Conservation (phyloP, 2,113 vertebrate genomes). For the Paracanthobrama guichenoti region DNA sequence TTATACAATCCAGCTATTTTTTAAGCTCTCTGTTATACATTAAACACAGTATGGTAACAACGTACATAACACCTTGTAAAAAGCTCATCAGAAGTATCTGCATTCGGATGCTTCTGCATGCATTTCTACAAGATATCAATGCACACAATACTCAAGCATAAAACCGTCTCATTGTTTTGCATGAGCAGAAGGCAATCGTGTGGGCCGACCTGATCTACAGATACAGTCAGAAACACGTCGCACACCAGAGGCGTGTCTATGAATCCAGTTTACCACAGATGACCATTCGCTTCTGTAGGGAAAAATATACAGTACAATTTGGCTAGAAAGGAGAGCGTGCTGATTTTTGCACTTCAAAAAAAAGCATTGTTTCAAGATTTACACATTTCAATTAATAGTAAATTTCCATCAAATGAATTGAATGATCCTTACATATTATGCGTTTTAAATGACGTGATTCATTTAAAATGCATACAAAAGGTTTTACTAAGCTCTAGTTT, state of each 20-base stretch:
- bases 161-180: neutral
- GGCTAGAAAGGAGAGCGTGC: neutral
- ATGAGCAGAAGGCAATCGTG: neutral
- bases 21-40: slow-evolving; percentile 2
- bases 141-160: neutral
- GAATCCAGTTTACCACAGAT: neutral
- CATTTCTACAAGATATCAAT: neutral
- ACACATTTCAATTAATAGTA: too few relatives aligned
- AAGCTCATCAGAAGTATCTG: neutral
- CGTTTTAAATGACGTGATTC: too few relatives aligned
- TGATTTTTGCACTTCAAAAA: neutral
- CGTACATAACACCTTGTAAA: neutral
- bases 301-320: neutral
- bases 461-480: too few relatives aligned
- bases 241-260: neutral
- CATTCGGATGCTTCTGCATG: neutral
- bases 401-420: too few relatives aligned
- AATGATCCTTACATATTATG: too few relatives aligned
- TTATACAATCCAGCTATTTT: neutral
- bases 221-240: neutral
- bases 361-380: too few relatives aligned
- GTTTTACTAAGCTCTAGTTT: too few relatives aligned
- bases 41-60: slow-evolving; percentile 1
- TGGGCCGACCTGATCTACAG: slow-evolving; percentile 12
- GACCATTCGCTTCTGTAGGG: neutral